phyloP scores from a whole-genome alignment of 2,797 vertebrate species.

The Eupleurogrammus muticus region DNA sequence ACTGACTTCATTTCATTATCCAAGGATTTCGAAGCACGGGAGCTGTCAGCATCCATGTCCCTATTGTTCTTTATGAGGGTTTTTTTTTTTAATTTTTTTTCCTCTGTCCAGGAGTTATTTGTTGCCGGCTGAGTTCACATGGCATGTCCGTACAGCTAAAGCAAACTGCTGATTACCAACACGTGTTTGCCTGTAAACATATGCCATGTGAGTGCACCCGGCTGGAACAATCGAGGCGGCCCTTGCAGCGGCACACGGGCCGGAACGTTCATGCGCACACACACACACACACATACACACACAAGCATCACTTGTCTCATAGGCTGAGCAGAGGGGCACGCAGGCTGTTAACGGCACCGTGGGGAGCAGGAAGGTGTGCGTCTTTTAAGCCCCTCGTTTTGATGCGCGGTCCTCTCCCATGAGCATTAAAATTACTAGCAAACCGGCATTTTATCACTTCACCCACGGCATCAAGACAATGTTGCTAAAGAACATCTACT shows the following conservation, averaged over 20 bases:
- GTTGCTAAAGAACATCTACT: slow-evolving; percentile 3
- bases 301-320: neutral
- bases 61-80: neutral
- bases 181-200: slow-evolving; percentile 61
- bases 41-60: neutral
- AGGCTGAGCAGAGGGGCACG: slow-evolving; percentile 14
- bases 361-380: slow-evolving; percentile 10
- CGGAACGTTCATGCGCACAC: slow-evolving; percentile 39
- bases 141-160: neutral
- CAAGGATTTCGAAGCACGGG: neutral
- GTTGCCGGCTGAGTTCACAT: neutral
- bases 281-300: neutral
- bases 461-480: neutral
- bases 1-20: neutral
- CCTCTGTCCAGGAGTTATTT: slow-evolving; percentile 1
- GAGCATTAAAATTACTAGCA: slow-evolving; percentile 23
- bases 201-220: slow-evolving; percentile 55
- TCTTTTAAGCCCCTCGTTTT: slow-evolving; percentile 8
- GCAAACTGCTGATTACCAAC: neutral
- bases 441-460: slow-evolving; percentile 10
- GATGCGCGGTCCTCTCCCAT: slow-evolving; percentile 8
- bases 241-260: neutral
- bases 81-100: neutral
- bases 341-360: slow-evolving; percentile 27
- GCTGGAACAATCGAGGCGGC: slow-evolving; percentile 30